Conservation (phyloP, 2,888 invertebrate species). For the Aelia acuminata region DNA sequence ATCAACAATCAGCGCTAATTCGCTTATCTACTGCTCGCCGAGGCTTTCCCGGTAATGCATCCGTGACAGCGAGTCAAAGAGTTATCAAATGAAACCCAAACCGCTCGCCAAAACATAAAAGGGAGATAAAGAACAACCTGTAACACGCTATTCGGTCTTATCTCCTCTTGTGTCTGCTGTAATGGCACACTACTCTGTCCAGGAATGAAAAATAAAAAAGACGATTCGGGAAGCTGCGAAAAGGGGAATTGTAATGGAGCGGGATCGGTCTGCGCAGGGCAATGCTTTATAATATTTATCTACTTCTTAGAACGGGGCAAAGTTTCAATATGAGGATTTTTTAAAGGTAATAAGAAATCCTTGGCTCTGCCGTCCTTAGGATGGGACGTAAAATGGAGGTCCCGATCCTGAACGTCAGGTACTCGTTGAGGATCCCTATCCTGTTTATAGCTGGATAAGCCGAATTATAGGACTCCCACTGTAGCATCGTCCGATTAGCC, state of each 20-base stretch:
- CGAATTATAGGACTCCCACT: too few relatives aligned
- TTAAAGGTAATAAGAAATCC: too few relatives aligned
- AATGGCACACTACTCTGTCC: background rate
- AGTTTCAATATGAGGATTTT: too few relatives aligned
- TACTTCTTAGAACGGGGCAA: too few relatives aligned
- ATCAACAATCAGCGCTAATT: background rate
- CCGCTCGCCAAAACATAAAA: background rate
- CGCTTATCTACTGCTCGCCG: background rate
- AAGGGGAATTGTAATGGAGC: background rate
- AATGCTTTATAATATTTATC: too few relatives aligned
- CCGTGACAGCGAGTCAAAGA: background rate
- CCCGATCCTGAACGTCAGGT: too few relatives aligned
- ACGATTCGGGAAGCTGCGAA: background rate
- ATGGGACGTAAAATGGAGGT: too few relatives aligned
- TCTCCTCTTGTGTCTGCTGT: background rate
- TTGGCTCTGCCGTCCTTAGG: too few relatives aligned
- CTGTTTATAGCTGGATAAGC: too few relatives aligned
- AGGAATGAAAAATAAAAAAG: constrained; percentile 27
- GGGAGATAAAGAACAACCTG: background rate
- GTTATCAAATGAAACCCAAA: constrained; percentile 23
- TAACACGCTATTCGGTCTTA: background rate
- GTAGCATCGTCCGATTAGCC: too few relatives aligned
- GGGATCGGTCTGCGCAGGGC: background rate
- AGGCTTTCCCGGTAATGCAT: constrained; percentile 41
- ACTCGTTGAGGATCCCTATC: too few relatives aligned